Evolutionary conservation across 1,140 invertebrate genomes (phyloP), one percentile per base, ranked within the genome.

Genomic region (Pristionchus pacificus): DNA sequence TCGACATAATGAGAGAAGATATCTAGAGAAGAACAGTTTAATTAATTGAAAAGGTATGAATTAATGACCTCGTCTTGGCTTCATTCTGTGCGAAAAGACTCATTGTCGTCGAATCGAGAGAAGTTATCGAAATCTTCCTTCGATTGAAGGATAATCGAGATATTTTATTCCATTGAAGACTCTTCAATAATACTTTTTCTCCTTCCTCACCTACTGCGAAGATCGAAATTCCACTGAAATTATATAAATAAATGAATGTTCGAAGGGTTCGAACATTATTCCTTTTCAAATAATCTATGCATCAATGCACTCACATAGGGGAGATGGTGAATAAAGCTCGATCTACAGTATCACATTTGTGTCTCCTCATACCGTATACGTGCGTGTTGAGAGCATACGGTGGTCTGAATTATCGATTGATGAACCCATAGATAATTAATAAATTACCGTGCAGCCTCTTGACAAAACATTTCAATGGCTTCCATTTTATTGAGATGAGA

Each of bases 371-470:
- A 58, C 91, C 88, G 85, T 93, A 96, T 63, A 95, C 88, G 85
- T 96, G 94, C 55, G 93, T 90, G 86, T 95, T 95, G 78, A 92
- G 92, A 77, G 92, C 91, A 79, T 93, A 90, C 74, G 92, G 90
- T 63, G 90, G 85, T 65, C 89, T 87, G 78, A 92, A 92, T 24
- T 10, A 1, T 10, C 27, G 62, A 64, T 29, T 24, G 13, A 49
- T 19, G 14, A 6, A 2, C 27, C 10, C 2, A 64, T 15, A 29
- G 14, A 64, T 13, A 29, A 32, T 15, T 28, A 2, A 3, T 29
- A 3, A 2, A 19, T 57, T 29, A 73, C 71, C 71, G 67, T 61
- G 65, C 60, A 58, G 93, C 91, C 86, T 95, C 92, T 75, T 90
- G 88, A 79, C 95, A 93, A 84, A 92, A 96, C 74, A 90, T 89